Base-by-base conservation (phyloP, 2,888 invertebrate species). In the Cephalotes varians region DNA sequence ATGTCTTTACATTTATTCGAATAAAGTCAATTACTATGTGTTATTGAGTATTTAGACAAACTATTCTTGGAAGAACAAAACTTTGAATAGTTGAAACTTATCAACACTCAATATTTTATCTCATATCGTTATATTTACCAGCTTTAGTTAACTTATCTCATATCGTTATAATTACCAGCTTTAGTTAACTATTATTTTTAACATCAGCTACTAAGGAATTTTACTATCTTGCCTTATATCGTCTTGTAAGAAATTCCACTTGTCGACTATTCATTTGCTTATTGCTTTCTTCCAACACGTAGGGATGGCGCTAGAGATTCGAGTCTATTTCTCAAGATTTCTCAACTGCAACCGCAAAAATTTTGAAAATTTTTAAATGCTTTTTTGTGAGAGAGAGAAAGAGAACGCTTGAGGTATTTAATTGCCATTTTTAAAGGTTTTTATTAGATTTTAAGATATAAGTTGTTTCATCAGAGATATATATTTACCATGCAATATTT, bases 161-260 rank as follows among this genome's bases (percentile, higher is more conserved):
- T 40, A 21, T 37, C 12, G 6, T 60, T 60, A 12, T n/a, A 65
- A 1, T 56, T 58, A 69, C 5, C 56, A 56, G 25, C 77, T 10
- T 79, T 47, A 47, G 69, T 69, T 56, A 79, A 67, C 44, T 49
- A 25, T 40, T n/a, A 62, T 56, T 21, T 40, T 67, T 69, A 69
- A 44, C 56, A 58, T 56, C 76, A 40, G 76, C 0, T 25, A 49
- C 49, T 64, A 60, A 60, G 34, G 6, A 40, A 65, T 31, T 54
- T 65, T 65, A 12, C 1, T 4, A 37, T 54, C 65, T 15, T 25
- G 7, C 9, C 6, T 47, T 1, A 47, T 65, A 21, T 40, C 21
- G 7, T 18, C 10, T 40, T 28, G 28, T 12, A 40, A 76, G n/a
- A 28, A 65, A 65, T 18, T 62, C 18, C 3, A 21, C 3, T 51